Evolutionary conservation across 2,113 vertebrate genomes (phyloP), one percentile per base, ranked within the genome.

Genomic region (Rhegmatorhina hoffmannsi): DNA sequence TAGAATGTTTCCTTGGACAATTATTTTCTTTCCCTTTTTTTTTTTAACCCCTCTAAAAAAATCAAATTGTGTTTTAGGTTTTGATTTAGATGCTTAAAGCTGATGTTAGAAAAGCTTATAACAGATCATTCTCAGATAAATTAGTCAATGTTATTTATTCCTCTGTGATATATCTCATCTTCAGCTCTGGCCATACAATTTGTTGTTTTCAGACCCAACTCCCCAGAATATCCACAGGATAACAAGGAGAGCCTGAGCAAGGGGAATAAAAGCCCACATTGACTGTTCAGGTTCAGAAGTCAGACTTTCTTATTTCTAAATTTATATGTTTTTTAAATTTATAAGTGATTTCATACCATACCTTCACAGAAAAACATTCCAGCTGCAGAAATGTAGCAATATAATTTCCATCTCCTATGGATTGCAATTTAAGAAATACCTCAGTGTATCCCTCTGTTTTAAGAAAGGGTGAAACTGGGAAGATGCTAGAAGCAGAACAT

Each of bases 61-160:
- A 78, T 18, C 44, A 47, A 68, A 86, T 13, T 90, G 34, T 79
- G 33, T 90, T 96, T 73, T 87, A 84, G 92, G 92, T 77, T 86
- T 82, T 89, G 76, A 44, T 67, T 69, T 18, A 24, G n/a, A 33
- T 20, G 7, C 26, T 95, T 90, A 69, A 88, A 90, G 38, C 62
- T 72, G 4, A 62, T 92, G 33, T 89, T 95, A 90, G 81, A 90
- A 97, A 96, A 95, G 72, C 17, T 34, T 29, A 2, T 87, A 89
- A 43, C 29, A 96, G 95, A 77, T 24, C 69, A 46, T 53, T 49
- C 40, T 94, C 7, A 40, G 40, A 47, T 31, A 87, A 92, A 92
- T 38, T 46, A 80, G 23, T 40, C 67, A 96, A 47, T 40, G 59
- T 58, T 86, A 40, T 90, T 93, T 56, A 28, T 29, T 95, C n/a